Percentiles rank a stretch among this genome's conserved stretches.
Conservation (phyloP, 2,113 vertebrate species). For the Scophthalmus maximus region DNA sequence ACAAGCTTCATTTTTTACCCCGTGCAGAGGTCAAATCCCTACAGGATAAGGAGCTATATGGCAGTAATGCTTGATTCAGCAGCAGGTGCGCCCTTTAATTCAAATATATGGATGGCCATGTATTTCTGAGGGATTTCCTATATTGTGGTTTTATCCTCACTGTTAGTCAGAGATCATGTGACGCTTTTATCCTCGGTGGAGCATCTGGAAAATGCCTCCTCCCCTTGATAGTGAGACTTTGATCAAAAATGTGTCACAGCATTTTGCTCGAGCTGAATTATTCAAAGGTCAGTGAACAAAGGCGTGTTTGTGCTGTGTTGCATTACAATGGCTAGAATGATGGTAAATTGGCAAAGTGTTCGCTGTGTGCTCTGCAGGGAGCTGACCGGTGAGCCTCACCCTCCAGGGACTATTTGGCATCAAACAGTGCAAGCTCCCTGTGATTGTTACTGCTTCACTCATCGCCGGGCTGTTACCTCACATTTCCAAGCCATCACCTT, state of each 20-base stretch:
- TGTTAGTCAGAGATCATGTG: slow-evolving; percentile 43
- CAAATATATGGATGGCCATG: slow-evolving; percentile 41
- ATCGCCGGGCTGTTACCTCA: slow-evolving; percentile 58
- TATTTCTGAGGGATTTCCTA: slow-evolving; percentile 52
- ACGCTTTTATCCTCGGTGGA: slow-evolving; percentile 61
- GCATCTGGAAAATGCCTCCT: slow-evolving; percentile 64
- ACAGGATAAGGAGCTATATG: slow-evolving; percentile 34
- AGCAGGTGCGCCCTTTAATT: slow-evolving; percentile 43
- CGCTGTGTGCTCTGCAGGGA: slow-evolving; percentile 52
- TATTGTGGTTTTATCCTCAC: slow-evolving; percentile 38
- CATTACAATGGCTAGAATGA: slow-evolving; percentile 72
- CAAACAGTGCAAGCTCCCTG: slow-evolving; percentile 71
- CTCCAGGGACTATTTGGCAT: slow-evolving; percentile 74
- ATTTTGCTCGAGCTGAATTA: slow-evolving; percentile 77
- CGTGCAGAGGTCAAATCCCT: slow-evolving; percentile 54
- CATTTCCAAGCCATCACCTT: slow-evolving; percentile 73
- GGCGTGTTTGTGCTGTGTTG: slow-evolving; percentile 69
- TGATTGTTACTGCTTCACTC: slow-evolving; percentile 73
- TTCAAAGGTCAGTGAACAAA: slow-evolving; percentile 82
- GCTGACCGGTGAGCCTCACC: slow-evolving; percentile 68
- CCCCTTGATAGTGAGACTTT: slow-evolving; percentile 72
- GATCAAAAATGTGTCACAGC: slow-evolving; percentile 80
- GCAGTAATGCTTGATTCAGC: slow-evolving; percentile 31
- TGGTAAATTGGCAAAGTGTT: slow-evolving; percentile 75
- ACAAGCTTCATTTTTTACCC: slow-evolving; percentile 47